Evolutionary conservation across 2,797 vertebrate genomes (phyloP).

Genomic region (Semotilus atromaculatus): DNA sequence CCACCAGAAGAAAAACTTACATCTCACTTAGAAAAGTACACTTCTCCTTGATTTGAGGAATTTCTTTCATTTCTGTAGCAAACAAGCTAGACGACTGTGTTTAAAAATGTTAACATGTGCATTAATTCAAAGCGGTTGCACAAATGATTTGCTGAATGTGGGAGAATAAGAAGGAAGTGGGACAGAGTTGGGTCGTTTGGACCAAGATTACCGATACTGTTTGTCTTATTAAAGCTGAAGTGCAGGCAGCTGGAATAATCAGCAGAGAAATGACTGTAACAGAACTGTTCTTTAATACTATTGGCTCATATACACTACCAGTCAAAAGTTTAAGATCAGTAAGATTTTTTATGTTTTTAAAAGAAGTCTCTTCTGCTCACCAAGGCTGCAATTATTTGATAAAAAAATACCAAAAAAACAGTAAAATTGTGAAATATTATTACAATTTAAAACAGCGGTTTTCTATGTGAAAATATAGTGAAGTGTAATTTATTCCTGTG

Average conservation of each 20-base stretch:
- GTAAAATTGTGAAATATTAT: too few relatives aligned
- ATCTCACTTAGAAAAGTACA: not conserved
- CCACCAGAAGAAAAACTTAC: not conserved
- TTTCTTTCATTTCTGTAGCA: not conserved
- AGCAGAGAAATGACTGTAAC: not conserved
- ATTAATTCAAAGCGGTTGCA: not conserved
- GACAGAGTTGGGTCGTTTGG: not conserved
- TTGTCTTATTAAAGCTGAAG: not conserved
- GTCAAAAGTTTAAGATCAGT: too few relatives aligned
- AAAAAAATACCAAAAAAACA: too few relatives aligned
- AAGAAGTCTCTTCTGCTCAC: too few relatives aligned
- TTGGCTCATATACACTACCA: not conserved
- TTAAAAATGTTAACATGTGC: slow-evolving; percentile 21
- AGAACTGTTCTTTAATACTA: not conserved
- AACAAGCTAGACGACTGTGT: not conserved
- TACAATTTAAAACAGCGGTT: too few relatives aligned
- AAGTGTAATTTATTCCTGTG: too few relatives aligned
- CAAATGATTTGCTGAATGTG: not conserved
- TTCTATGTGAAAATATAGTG: too few relatives aligned
- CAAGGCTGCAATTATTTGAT: too few relatives aligned
- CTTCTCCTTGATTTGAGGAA: not conserved
- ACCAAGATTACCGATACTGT: not conserved
- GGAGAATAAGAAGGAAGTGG: slow-evolving; percentile 26
- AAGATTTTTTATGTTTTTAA: too few relatives aligned
- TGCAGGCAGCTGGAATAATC: not conserved